Percentiles rank a stretch among this genome's conserved stretches.
phyloP scores from a whole-genome alignment of 2,113 vertebrate species.

The Pogonocichla stellata region DNA sequence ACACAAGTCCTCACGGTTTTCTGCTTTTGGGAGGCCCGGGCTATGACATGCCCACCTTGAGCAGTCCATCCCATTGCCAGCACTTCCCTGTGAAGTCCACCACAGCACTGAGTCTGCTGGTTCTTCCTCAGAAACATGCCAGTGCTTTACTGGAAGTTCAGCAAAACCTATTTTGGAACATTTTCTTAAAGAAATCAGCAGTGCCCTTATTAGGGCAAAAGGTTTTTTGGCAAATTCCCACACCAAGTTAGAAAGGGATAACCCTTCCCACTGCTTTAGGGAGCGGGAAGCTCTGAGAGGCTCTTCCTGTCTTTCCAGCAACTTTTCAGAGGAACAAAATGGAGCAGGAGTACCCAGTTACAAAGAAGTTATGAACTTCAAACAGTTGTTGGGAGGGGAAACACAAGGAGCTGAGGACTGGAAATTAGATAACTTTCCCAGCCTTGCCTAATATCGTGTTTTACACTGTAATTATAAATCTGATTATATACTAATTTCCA shows the following conservation, averaged over 20 bases:
- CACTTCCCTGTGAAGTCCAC: not conserved
- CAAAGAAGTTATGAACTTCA: not conserved
- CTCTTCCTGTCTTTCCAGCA: not conserved
- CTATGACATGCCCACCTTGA: not conserved
- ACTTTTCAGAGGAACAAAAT: not conserved
- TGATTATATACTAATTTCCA: not conserved
- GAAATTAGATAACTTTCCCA: not conserved
- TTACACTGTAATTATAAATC: not conserved
- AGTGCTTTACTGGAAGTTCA: not conserved
- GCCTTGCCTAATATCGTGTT: not conserved
- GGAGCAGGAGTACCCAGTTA: not conserved
- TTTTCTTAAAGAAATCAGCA: not conserved
- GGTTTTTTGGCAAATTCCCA: not conserved
- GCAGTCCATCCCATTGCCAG: not conserved
- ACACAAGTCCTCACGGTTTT: accelerated
- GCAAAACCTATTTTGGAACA: not conserved
- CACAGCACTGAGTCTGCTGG: not conserved
- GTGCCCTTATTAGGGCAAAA: not conserved
- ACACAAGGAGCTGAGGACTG: not conserved
- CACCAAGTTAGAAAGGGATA: not conserved
- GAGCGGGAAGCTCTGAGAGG: not conserved
- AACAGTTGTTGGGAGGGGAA: not conserved
- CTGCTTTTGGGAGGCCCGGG: not conserved
- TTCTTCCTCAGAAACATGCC: not conserved
- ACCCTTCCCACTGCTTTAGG: not conserved